Conservation (phyloP, 2,797 vertebrate genomes). For the Spatula versicolor region DNA sequence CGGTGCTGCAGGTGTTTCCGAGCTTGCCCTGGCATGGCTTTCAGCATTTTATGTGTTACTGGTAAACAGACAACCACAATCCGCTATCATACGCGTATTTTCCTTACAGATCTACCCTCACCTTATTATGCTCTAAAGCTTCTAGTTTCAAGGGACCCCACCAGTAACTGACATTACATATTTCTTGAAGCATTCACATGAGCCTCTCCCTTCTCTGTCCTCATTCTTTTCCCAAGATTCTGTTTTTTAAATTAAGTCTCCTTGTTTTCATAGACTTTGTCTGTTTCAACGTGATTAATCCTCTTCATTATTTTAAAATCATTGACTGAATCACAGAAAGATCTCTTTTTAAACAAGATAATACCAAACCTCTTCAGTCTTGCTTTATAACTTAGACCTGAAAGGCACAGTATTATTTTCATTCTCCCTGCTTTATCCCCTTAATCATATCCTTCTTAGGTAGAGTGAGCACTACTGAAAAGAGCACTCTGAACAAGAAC, state of each 20-base stretch:
- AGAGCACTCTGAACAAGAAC: not conserved
- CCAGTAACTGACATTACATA: conserved; percentile 40
- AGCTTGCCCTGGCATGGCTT: not conserved
- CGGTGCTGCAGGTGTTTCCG: not conserved
- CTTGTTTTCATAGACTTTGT: conserved; percentile 69
- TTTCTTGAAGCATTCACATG: conserved; percentile 44
- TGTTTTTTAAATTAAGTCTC: conserved; percentile 54
- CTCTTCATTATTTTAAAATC: conserved; percentile 53
- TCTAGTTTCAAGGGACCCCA: not conserved
- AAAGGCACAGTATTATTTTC: conserved; percentile 5
- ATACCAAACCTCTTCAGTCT: conserved; percentile 31
- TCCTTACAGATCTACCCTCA: not conserved
- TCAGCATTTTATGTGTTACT: not conserved
- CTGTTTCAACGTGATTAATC: conserved; percentile 68
- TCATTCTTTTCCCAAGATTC: conserved; percentile 53
- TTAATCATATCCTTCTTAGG: not conserved
- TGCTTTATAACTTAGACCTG: conserved; percentile 24
- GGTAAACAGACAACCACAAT: not conserved
- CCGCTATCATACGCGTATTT: not conserved
- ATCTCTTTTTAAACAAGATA: conserved; percentile 48
- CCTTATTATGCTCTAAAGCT: not conserved
- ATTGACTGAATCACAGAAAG: conserved; percentile 30
- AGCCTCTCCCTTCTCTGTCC: not conserved
- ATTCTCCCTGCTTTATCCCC: conserved; percentile 13
- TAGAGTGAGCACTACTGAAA: not conserved